These are phyloP conservation scores for Ecliptopera silaceata DNA, from an alignment of 2,888 invertebrate genomes.

Conservation along the genomic window DNA sequence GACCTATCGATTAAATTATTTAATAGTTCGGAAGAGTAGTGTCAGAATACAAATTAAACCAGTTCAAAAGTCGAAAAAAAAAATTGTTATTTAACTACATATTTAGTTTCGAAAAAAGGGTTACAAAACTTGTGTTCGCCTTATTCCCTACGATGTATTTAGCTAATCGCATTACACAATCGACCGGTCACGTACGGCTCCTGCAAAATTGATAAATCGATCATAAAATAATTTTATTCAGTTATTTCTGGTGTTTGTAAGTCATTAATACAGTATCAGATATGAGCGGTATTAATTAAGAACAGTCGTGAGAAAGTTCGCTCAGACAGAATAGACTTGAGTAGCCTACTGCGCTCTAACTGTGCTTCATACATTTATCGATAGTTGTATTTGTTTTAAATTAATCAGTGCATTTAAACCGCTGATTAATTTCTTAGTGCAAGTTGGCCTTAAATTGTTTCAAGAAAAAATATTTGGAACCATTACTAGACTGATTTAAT, in stretches of 20 bases:
- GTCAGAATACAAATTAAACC: no score
- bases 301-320: slow-evolving; percentile 28
- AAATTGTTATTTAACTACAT: no score
- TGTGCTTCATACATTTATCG: background rate
- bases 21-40: no score
- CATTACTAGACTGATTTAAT: background rate
- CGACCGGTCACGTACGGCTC: slow-evolving; percentile 36
- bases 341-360: background rate
- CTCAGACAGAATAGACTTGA: background rate
- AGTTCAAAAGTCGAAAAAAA: no score
- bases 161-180: slow-evolving; percentile 58
- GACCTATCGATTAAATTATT: no score
- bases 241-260: slow-evolving; percentile 36
- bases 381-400: background rate
- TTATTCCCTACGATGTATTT: slow-evolving; percentile 45
- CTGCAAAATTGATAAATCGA: slow-evolving; percentile 43
- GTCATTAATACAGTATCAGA: slow-evolving; percentile 31
- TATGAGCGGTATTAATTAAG: slow-evolving; percentile 30
- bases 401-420: background rate
- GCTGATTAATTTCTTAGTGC: background rate
- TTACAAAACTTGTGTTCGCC: slow-evolving; percentile 21
- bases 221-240: slow-evolving; percentile 46
- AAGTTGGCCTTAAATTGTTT: background rate
- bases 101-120: background rate
- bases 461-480: slow-evolving; percentile 3